A percentile compares a stretch with the other conserved stretches of the same genome.
Evolutionary conservation across 2,797 vertebrate genomes (phyloP).

Genomic region (Chaenodraco wilsoni): DNA sequence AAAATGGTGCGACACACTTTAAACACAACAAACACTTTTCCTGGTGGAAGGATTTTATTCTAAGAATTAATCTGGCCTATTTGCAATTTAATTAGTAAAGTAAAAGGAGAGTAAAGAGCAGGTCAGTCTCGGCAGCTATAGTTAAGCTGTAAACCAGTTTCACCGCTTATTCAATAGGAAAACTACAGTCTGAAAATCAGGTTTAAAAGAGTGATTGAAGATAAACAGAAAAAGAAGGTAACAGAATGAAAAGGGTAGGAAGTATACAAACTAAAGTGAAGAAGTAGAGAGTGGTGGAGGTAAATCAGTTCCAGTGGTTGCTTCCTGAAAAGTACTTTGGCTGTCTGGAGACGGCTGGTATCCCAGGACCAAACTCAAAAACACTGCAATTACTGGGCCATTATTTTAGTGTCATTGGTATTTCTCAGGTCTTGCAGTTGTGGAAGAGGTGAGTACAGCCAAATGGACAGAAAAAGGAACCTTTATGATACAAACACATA

Average conservation of each 20-base stretch:
- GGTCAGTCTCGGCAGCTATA: conserved; percentile 35
- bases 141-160: conserved; percentile 66
- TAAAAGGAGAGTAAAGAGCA: conserved; percentile 49
- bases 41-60: conserved; percentile 35
- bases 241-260: conserved; percentile 1
- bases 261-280: conserved; percentile 27
- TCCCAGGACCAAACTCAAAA: conserved; percentile 57
- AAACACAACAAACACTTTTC: conserved; percentile 11
- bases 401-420: conserved; percentile 62
- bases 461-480: conserved; percentile 12
- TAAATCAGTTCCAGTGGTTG: conserved; percentile 77
- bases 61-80: conserved; percentile 43
- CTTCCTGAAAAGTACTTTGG: conserved; percentile 67
- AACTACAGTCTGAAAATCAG: conserved; percentile 42
- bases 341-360: conserved; percentile 56
- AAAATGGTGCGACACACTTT: not conserved
- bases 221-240: conserved; percentile 5
- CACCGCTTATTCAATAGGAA: conserved; percentile 66
- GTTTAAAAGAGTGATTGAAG: conserved; percentile 23
- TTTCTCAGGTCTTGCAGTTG: conserved; percentile 35
- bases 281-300: conserved; percentile 24
- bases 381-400: conserved; percentile 66
- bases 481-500: not conserved
- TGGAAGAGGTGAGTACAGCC: conserved; percentile 16
- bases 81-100: conserved; percentile 65